phyloP scores from a whole-genome alignment of 2,888 invertebrate genomes.

The Frankliniella fusca region DNA sequence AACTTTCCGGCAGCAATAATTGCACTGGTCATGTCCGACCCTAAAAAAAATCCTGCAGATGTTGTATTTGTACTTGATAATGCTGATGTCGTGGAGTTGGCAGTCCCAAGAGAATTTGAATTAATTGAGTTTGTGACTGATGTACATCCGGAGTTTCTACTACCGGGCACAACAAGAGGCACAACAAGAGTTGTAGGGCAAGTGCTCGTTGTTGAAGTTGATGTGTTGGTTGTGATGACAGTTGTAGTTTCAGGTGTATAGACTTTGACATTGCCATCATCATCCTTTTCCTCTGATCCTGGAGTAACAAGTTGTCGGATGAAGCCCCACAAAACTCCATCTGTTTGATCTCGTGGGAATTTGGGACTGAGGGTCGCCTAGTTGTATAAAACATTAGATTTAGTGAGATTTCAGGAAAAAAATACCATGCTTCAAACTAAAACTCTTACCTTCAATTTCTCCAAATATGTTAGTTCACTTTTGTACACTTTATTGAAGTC shows the following conservation, averaged over 20 bases:
- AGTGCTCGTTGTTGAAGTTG: conserved; percentile 31
- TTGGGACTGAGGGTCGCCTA: conserved; percentile 70
- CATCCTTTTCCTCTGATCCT: conserved; percentile 56
- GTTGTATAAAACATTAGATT: conserved; percentile 33
- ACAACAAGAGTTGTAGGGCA: conserved; percentile 30
- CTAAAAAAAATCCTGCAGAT: conserved; percentile 42
- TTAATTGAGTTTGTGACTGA: conserved; percentile 45
- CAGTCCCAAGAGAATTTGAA: conserved; percentile 47
- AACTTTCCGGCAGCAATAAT: conserved; percentile 64
- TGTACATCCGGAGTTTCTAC: not conserved
- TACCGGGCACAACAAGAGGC: not conserved
- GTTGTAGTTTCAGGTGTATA: conserved; percentile 46
- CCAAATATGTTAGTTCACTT: conserved; percentile 70
- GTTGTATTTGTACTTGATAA: conserved; percentile 44
- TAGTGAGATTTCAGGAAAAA: not conserved
- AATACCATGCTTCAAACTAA: conserved; percentile 6
- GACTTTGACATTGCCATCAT: conserved; percentile 50
- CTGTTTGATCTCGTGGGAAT: conserved; percentile 74
- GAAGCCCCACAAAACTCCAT: conserved; percentile 72
- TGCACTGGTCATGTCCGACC: conserved; percentile 60
- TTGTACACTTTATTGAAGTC: conserved; percentile 65
- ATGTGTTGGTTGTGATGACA: conserved; percentile 31
- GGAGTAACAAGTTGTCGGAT: conserved; percentile 71
- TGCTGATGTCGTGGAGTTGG: conserved; percentile 47
- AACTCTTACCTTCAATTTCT: conserved; percentile 65